Percentiles rank a stretch among this genome's conserved stretches.
These are phyloP conservation scores for Cheilosia urbana DNA, from an alignment of 2,888 invertebrate genomes.

Conservation along the genomic window DNA sequence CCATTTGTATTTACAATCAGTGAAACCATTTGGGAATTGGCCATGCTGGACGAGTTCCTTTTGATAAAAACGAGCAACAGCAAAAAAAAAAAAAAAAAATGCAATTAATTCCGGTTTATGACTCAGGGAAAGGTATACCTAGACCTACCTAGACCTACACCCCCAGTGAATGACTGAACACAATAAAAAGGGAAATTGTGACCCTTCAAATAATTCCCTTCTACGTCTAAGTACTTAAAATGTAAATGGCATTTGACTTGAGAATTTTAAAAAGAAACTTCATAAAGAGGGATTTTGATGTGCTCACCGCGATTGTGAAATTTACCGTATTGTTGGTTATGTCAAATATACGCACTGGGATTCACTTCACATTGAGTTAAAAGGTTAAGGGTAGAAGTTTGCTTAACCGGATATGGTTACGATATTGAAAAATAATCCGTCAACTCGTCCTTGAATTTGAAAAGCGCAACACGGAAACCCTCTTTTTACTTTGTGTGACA, in stretches of 20 bases:
- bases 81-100: not conserved
- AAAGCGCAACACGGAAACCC: too few relatives aligned
- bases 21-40: conserved; percentile 8
- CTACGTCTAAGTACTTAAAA: conserved; percentile 17
- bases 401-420: too few relatives aligned
- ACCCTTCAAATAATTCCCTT: not conserved
- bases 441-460: too few relatives aligned
- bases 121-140: conserved; percentile 15
- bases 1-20: conserved; percentile 53
- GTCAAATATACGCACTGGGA: too few relatives aligned
- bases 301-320: too few relatives aligned
- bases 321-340: too few relatives aligned
- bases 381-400: too few relatives aligned
- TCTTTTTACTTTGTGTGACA: too few relatives aligned
- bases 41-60: conserved; percentile 7
- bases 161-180: conserved; percentile 1
- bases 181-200: not conserved
- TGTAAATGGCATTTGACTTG: conserved; percentile 14
- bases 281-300: too few relatives aligned
- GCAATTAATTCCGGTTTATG: conserved; percentile 44
- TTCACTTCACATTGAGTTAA: too few relatives aligned
- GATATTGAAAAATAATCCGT: too few relatives aligned
- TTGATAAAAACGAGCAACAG: not conserved
- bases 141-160: not conserved
- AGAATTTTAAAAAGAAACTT: too few relatives aligned